Evolutionary conservation across 2,888 invertebrate genomes (phyloP), one percentile per base, ranked within the genome.

Genomic region (Cerastis leucographa): DNA sequence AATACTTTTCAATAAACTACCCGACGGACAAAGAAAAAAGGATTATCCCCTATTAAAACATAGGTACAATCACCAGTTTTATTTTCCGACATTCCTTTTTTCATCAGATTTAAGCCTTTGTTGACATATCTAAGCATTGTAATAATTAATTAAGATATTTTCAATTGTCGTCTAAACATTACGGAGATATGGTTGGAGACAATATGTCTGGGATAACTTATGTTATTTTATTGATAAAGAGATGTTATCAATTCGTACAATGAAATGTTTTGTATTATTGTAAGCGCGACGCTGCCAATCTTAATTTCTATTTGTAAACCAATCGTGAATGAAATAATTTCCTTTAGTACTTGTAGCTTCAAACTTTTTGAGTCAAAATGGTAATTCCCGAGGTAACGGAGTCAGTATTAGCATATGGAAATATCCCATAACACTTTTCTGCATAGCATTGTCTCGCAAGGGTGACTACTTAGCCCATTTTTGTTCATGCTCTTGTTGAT

Each of bases 111-210:
- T 14, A 46, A 0, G 25, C 29, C 2, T 9, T 59, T 17, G 1
- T 35, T 49, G 14, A 40, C 59, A 3, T 46, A 65, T 2, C 7
- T 29, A 40, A 76, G 7, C 19, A 19, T 46, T 70, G 42, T 66
- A 14, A 56, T 56, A 56, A 56, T 64, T 65, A 78, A 11, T 61
- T 49, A 54, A 61, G 65, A 56, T 56, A 54, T 19, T 67, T 68
- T n/a, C 22, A 82, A 65, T 69, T 68, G 9, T 40, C 46, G 51
- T 83, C 68, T 69, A 77, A 80, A 80, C 78, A 80, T 51, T 14
- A n/a, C 12, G 0, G 14, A 80, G 83, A 80, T 83, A 80, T 11
- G 68, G 14, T n/a, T 35, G 68, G 69, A 69, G 80, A 69, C 83
- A 65, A 9, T 40, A 46, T 65, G 83, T 80, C 80, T 80, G 83